Conservation (phyloP, 1,140 invertebrate species). For the Idris sp. region DNA sequence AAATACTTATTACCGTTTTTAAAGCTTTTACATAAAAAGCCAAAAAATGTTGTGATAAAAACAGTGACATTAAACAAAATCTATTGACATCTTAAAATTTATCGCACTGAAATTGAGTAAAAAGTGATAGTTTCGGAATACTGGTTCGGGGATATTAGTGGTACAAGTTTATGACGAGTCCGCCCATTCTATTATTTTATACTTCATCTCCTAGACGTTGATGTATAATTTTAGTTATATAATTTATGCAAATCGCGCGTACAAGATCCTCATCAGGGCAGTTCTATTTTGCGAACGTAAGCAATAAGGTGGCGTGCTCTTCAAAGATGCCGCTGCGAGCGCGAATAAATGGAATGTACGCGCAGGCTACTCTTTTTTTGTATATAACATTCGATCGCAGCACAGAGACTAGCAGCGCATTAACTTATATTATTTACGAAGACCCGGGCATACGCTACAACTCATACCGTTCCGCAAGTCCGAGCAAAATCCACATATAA, state of each 20-base stretch:
- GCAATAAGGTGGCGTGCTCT: conserved; percentile 40
- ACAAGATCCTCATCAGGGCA: conserved; percentile 24
- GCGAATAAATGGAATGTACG: conserved; percentile 57
- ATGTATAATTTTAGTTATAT: conserved; percentile 55
- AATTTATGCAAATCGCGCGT: conserved; percentile 61
- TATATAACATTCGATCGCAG: conserved; percentile 41
- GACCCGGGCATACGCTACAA: conserved; percentile 38
- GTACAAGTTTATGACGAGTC: conserved; percentile 47
- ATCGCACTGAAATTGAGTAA: no score
- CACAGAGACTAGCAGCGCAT: conserved; percentile 34
- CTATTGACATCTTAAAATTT: no score
- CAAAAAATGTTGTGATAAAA: no score
- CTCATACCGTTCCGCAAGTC: conserved; percentile 50
- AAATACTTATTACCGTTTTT: no score
- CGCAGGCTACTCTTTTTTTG: conserved; percentile 46
- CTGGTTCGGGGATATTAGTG: conserved; percentile 29
- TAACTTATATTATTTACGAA: conserved; percentile 57
- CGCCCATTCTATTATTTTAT: conserved; percentile 53
- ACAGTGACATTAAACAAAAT: no score
- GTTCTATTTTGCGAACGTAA: conserved; percentile 33
- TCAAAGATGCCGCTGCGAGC: conserved; percentile 46
- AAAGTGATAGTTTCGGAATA: background rate
- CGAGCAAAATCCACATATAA: no score
- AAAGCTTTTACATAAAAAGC: no score
- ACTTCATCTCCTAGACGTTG: conserved; percentile 40